These are phyloP conservation scores for Cathartes aura DNA, from an alignment of 2,113 vertebrate species.

Conservation along the genomic window DNA sequence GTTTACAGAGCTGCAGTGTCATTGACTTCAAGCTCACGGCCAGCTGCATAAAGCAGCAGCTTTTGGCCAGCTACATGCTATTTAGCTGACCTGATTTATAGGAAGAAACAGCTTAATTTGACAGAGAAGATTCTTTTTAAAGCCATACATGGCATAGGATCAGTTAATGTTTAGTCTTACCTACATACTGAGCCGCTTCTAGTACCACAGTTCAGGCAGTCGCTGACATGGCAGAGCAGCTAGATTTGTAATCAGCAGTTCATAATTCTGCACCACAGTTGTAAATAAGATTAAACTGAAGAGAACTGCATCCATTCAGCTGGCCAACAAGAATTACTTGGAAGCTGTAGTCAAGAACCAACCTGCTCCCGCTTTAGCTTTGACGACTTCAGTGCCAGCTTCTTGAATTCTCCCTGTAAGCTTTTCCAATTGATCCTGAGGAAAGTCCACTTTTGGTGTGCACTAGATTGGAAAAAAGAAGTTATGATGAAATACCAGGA, in stretches of 20 bases:
- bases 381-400: constrained; percentile 96
- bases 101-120: not conserved
- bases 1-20: not conserved
- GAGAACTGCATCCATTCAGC: not conserved
- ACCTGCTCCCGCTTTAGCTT: constrained; percentile 96
- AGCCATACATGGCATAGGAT: not conserved
- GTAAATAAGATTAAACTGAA: not conserved
- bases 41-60: not conserved
- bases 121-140: not conserved
- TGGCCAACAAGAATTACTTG: not conserved
- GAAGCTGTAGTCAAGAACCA: not conserved
- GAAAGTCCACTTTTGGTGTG: constrained; percentile 94
- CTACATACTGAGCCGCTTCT: not conserved
- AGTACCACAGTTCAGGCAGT: not conserved
- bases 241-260: not conserved
- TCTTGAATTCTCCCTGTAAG: constrained; percentile 92
- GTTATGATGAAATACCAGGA: not conserved
- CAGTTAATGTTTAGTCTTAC: not conserved
- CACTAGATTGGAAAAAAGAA: constrained; percentile 70
- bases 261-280: not conserved
- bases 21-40: not conserved
- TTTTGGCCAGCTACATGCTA: not conserved
- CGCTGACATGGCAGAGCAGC: not conserved
- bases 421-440: constrained; percentile 86
- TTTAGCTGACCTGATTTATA: not conserved